Base-by-base conservation (phyloP, 37 sponge, comb jelly and placozoan genomes). In the Halichondria panicea region DNA sequence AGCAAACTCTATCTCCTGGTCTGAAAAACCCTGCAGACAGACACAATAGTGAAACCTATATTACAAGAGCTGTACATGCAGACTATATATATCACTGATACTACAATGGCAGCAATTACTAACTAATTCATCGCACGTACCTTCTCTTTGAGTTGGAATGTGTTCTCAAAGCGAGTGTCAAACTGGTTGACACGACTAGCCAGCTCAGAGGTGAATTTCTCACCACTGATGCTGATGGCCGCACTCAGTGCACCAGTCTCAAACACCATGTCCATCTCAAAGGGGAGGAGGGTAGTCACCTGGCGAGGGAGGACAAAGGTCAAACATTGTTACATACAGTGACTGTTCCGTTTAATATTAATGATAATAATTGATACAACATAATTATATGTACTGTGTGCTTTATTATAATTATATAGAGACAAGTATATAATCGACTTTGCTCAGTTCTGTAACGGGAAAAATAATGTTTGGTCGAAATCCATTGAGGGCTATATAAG, bases 201-300 rank as follows among this genome's bases (percentile, higher is more conserved):
- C 68, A 93, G 42, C 35, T 56, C 82, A 30, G 8, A 42, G 36
- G 82, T 76, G 62, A 88, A 76, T 33, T 68, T 68, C 36, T 84
- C 58, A 44, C 93, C 76, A 55, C 71, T 64, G 55, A 74, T 60
- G 70, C 86, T 72, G 71, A 85, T 28, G 30, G 78, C 66, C 0
- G 86, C 62, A 37, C 86, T 85, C 43, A 78, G 72, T 52, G 63
- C 21, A 5, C 83, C 78, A 4, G 80, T 52, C 71, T 78, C 76
- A 75, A 81, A 87, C 45, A 86, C 81, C 55, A 92, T 68, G 63
- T 95, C 96, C 6, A 92, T n/a, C 53, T 77, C 76, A 60, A 92
- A 77, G 1, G 96, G 96, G 35, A 74, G 65, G 8, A 34, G 32
- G 31, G 83, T 59, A 6, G 86, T 87, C 34, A 92, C 22, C 80